Percentiles rank a stretch among this genome's conserved stretches.
These are phyloP conservation scores for Peromyscus aztecus DNA, from an alignment of 2,797 vertebrate genomes.

Conservation along the genomic window DNA sequence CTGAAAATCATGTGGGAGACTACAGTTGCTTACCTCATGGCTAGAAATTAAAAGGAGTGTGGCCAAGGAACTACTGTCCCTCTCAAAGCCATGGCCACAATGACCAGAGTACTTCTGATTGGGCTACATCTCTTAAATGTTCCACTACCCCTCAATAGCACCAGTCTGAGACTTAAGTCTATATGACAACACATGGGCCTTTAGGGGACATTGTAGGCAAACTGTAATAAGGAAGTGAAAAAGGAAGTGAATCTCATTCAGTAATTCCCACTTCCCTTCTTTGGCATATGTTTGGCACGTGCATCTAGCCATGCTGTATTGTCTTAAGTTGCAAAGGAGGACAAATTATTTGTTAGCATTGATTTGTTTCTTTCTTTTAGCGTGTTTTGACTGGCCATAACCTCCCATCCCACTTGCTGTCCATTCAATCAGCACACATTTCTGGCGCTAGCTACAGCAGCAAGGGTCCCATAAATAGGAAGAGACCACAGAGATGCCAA, in stretches of 20 bases:
- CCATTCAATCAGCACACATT: constrained; percentile 24
- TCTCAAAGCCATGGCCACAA: neutral
- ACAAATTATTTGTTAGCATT: constrained; percentile 2
- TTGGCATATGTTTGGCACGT: neutral
- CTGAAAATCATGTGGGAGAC: neutral
- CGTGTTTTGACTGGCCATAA: neutral
- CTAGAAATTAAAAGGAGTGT: neutral
- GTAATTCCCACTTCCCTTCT: constrained; percentile 41
- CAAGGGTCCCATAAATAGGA: neutral
- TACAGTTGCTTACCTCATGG: neutral
- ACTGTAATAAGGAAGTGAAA: neutral
- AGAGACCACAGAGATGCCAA: constrained; percentile 5
- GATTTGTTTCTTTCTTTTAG: constrained; percentile 27
- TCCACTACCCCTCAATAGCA: neutral
- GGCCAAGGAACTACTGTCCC: neutral
- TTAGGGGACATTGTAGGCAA: neutral
- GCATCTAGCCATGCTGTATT: neutral
- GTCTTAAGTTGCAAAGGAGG: constrained; percentile 38
- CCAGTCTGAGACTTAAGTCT: neutral
- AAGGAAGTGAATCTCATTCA: neutral
- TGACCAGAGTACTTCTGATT: neutral
- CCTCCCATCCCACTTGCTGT: neutral
- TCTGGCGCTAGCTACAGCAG: constrained; percentile 18
- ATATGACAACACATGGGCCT: neutral
- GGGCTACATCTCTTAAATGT: neutral